These are phyloP conservation scores for Scolanthus callimorphus DNA, from an alignment of 92 coral and sea anemone species.

Conservation along the genomic window DNA sequence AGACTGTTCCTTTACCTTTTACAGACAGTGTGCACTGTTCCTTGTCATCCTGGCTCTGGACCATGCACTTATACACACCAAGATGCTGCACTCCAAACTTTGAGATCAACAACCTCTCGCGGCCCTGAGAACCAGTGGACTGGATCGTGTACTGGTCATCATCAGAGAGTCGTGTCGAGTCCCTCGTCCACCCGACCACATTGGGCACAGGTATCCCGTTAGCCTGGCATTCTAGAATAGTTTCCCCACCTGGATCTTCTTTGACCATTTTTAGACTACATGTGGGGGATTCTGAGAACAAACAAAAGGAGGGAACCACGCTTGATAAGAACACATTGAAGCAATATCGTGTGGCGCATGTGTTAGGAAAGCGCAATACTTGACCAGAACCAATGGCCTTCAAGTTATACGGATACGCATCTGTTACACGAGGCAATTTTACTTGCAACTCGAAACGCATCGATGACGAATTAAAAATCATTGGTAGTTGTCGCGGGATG, in stretches of 20 bases:
- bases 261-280: conserved; percentile 31
- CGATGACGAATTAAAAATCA: no score
- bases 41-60: not conserved
- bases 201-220: conserved; percentile 72
- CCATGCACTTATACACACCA: conserved; percentile 58
- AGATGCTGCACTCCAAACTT: conserved; percentile 61
- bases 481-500: no score
- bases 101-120: conserved; percentile 34
- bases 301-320: no score
- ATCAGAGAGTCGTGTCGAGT: conserved; percentile 14
- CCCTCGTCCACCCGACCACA: conserved; percentile 52
- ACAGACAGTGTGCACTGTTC: conserved; percentile 28
- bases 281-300: conserved; percentile 42
- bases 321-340: no score
- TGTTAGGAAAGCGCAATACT: no score
- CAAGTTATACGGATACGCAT: no score
- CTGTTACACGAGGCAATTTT: no score
- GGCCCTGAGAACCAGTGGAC: conserved; percentile 16
- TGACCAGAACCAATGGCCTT: no score
- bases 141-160: conserved; percentile 28
- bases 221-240: conserved; percentile 46
- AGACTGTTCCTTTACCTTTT: no score
- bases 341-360: no score
- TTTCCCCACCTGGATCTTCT: conserved; percentile 38
- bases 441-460: no score